These are phyloP conservation scores for Stenurella melanura DNA, from an alignment of 2,888 invertebrate genomes.

Conservation along the genomic window DNA sequence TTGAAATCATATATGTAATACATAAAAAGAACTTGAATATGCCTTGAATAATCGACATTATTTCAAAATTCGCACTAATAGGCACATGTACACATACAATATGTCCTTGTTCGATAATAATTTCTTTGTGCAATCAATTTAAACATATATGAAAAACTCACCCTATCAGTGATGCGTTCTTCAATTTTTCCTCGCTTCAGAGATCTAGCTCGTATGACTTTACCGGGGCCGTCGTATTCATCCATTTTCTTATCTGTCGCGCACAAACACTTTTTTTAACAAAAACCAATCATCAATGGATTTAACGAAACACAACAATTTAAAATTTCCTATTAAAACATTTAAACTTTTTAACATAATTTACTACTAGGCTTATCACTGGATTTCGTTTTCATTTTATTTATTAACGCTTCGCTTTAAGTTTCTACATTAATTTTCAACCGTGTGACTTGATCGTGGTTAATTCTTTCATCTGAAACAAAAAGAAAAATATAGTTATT, in stretches of 20 bases:
- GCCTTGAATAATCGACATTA: too few species aligned
- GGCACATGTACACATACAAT: too few species aligned
- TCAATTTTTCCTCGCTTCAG: slow-evolving; percentile 87
- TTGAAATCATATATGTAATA: too few species aligned
- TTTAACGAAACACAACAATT: slow-evolving; percentile 18
- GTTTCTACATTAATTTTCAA: neutral
- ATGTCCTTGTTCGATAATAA: too few species aligned
- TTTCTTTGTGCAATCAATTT: too few species aligned
- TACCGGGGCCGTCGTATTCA: slow-evolving; percentile 59
- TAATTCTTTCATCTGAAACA: slow-evolving; percentile 35
- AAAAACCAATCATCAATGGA: slow-evolving; percentile 8
- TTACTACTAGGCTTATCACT: slow-evolving; percentile 14
- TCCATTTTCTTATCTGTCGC: slow-evolving; percentile 52
- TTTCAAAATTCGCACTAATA: too few species aligned
- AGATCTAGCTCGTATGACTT: slow-evolving; percentile 85
- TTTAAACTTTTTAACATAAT: slow-evolving; percentile 20
- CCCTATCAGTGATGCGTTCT: slow-evolving; percentile 85
- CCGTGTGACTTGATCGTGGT: neutral
- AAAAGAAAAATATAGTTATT: neutral
- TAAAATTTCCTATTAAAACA: slow-evolving; percentile 29
- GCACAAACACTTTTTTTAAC: slow-evolving; percentile 8
- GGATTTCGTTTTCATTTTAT: neutral
- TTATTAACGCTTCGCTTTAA: neutral
- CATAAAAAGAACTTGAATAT: too few species aligned
- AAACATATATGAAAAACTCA: slow-evolving; percentile 74